A percentile compares a stretch with the other conserved stretches of the same genome.
phyloP scores from a whole-genome alignment of 2,113 vertebrate genomes.

The Erythrocebus patas region DNA sequence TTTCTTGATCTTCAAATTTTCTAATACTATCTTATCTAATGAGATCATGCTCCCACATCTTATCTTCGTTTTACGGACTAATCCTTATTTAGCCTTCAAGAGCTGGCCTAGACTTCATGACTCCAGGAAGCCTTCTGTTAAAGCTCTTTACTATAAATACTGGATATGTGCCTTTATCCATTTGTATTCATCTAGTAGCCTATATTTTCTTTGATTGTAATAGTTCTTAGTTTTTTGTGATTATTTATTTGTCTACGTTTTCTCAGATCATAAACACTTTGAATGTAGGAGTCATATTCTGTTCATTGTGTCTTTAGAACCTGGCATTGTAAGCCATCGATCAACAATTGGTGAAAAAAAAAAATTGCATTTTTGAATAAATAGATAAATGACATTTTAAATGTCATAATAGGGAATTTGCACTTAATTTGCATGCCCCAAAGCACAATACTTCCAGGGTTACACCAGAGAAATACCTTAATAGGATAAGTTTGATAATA shows the following conservation, averaged over 20 bases:
- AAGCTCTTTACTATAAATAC: not conserved
- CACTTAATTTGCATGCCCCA: not conserved
- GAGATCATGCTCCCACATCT: not conserved
- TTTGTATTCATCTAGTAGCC: not conserved
- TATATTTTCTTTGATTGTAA: not conserved
- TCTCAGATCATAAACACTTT: not conserved
- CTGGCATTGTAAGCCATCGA: not conserved
- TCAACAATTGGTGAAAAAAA: not conserved
- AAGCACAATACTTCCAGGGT: not conserved
- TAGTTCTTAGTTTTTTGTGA: not conserved
- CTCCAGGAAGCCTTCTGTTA: not conserved
- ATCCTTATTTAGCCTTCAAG: not conserved
- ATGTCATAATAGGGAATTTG: not conserved
- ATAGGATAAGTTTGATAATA: not conserved
- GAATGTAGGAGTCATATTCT: not conserved
- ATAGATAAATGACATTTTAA: not conserved
- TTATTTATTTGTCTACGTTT: not conserved
- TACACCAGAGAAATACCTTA: not conserved
- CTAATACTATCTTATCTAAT: not conserved
- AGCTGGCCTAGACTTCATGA: not conserved
- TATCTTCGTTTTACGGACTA: not conserved
- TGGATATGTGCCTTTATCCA: not conserved
- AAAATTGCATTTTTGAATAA: not conserved
- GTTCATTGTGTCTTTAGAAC: not conserved
- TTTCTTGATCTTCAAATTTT: not conserved